Evolutionary conservation across 1,140 invertebrate species (phyloP), one percentile per base, ranked within the genome.

Genomic region (Drosophila sechellia): DNA sequence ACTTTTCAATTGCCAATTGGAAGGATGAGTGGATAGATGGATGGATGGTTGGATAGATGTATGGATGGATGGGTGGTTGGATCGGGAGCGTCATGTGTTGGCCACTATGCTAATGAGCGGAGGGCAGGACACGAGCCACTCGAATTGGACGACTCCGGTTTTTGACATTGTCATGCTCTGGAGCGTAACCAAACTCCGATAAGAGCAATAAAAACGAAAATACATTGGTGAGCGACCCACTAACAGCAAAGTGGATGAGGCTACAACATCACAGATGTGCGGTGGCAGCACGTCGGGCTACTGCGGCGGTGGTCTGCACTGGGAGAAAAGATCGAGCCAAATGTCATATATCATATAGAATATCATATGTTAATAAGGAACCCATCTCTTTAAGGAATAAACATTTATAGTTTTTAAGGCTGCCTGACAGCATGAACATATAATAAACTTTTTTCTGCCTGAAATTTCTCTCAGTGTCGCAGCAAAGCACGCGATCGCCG

Each of bases 111-210:
- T 70, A 70, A 85, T 55, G 72, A 70, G 73, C 40, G 48, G 57
- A 20, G 27, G 58, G 37, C 54, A 81, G 73, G 56, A 61, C 72
- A 63, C 56, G 71, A 63, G 52, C 58, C 52, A 63, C 58, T 74
- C 52, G 57, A 74, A 45, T 74, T 63, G 71, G 66, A 74, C 31
- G 22, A 34, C 42, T 31, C 69, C 68, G 46, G 46, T 70, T 80
- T 90, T 70, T 86, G 86, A 83, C 78, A 83, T 77, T 86, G 78
- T 77, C 77, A 90, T 83, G 72, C 87, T 75, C 69, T 90, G 83
- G 90, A 90, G 87, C 87, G 87, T 84, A 90, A 90, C 87, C 83
- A 72, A 84, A 84, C 83, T 90, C 87, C 87, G 87, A 90, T 90
- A 90, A 90, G 87, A 90, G 83, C 87, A 90, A 90, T 90, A 90